Base-by-base conservation (phyloP, 2,113 vertebrate species). In the Formicarius rufipectus region DNA sequence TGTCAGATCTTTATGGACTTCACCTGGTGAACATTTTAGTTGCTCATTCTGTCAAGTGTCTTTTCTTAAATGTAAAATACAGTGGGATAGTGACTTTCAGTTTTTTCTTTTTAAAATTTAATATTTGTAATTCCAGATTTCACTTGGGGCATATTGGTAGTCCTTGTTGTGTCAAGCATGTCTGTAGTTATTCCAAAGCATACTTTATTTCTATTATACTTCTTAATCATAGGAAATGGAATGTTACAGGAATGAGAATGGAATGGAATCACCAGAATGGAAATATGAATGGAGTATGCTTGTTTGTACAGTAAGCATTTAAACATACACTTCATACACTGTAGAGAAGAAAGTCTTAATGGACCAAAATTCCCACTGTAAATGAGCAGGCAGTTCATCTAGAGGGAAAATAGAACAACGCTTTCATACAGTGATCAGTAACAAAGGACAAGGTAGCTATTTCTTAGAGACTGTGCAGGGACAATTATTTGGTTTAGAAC, bases 31-130 rank as follows among this genome's bases (percentile, higher is more conserved):
- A 93, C 80, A 91, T 92, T 95, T 92, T 92, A 87, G 59, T 94
- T 96, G 83, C 67, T 93, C 90, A 39, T 96, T 97, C 76, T 91
- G 56, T 87, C 92, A 96, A 67, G 83, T 96, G 83, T 67, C 64
- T 68, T 92, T 85, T 77, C 90, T 89, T 42, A 64, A 42, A 31
- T 23, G 82, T 87, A 95, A 96, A 90, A 94, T 96, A 14, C 20
- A 87, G 23, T n/a, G 23, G 20, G 74, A 74, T 42, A 81, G 64
- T 66, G 9, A 84, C 81, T 97, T 96, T 67, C 64, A 78, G 67
- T 79, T 76, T 84, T 85, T 93, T 93, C 44, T 42, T 96, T 96
- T 62, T 88, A 97, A 97, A 97, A 97, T 97, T 90, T 98, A 33
- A 71, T 68, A 39, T 89, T 79, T 59, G 44, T 66, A 56, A 74